Evolutionary conservation across 1,140 invertebrate genomes (phyloP).

Genomic region (Linepithema humile): DNA sequence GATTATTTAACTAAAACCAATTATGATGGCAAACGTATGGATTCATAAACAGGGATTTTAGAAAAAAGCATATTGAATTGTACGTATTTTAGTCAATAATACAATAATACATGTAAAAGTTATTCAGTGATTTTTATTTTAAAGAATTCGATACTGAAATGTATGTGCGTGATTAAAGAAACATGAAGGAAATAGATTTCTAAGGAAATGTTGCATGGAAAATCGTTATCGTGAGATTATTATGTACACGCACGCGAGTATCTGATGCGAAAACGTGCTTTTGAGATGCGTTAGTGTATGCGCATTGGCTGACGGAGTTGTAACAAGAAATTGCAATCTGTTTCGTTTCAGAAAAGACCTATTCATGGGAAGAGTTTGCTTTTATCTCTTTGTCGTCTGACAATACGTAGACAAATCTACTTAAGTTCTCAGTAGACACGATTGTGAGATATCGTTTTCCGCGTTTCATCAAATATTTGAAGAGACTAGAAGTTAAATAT

Average conservation of each 20-base stretch:
- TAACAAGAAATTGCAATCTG: constrained; percentile 37
- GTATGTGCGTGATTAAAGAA: not conserved
- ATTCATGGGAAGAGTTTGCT: not conserved
- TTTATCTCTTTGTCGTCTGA: not conserved
- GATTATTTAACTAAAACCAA: not conserved
- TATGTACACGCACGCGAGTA: constrained; percentile 39
- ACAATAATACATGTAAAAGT: not conserved
- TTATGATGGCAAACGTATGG: not conserved
- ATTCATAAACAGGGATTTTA: not conserved
- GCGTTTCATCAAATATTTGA: not conserved
- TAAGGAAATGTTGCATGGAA: constrained; percentile 31
- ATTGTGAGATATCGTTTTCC: not conserved
- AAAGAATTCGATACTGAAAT: not conserved
- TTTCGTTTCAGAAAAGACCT: not conserved
- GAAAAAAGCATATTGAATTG: not conserved
- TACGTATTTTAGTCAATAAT: not conserved
- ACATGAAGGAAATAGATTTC: not conserved
- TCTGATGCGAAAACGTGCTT: constrained; percentile 1
- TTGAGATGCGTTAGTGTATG: constrained; percentile 23
- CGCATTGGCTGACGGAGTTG: not conserved
- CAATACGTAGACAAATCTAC: not conserved
- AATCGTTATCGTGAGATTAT: constrained; percentile 56
- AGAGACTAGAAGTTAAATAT: not conserved
- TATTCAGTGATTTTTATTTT: not conserved
- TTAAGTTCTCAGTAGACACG: not conserved